Base-by-base conservation (phyloP, 2,113 vertebrate species). In the Dipodomys stephensi region DNA sequence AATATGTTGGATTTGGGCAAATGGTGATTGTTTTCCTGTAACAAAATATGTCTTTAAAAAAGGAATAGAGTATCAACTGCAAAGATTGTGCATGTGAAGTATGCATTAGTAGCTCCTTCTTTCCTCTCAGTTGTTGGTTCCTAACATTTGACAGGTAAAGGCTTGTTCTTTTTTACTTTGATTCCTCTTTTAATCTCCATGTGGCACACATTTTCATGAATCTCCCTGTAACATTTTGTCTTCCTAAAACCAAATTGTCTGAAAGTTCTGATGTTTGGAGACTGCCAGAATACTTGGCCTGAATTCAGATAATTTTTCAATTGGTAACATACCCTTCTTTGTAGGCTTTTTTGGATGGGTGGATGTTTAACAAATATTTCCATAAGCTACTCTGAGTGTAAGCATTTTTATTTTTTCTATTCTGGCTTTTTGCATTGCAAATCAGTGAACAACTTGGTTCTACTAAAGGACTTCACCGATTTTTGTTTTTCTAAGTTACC, bases 121-220 rank as follows among this genome's bases (percentile, higher is more conserved):
- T 65, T 77, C 35, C 10, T 88, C 73, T 57, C 23, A 84, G 27
- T 85, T 94, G 53, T 88, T 88, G 78, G 73, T 93, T 91, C 65
- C 71, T 72, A 78, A 68, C 82, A 39, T 82, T 89, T 95, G 81
- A 91, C 84, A 95, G 95, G 78, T 92, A 71, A 79, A 35, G 32
- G 19, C 69, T 87, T 97, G 91, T 85, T 96, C 7, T 72, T 94
- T 96, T 93, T 81, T 19, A 62, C 73, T 94, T 96, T 91, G 91
- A 93, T 92, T 91, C 62, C 15, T 89, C 94, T 92, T 94, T 90
- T 85, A 94, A 95, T 96, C 82, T 90, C 95, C 95, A 96, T 78
- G 79, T 94, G 94, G 87, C 91, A 94, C 73, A 94, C 60, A 95
- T 93, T 97, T 96, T 89, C 95, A 68, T 90, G 87, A 94, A 91